Base-by-base conservation (phyloP, 1,140 invertebrate species). In the Drosophila ogumai region DNA sequence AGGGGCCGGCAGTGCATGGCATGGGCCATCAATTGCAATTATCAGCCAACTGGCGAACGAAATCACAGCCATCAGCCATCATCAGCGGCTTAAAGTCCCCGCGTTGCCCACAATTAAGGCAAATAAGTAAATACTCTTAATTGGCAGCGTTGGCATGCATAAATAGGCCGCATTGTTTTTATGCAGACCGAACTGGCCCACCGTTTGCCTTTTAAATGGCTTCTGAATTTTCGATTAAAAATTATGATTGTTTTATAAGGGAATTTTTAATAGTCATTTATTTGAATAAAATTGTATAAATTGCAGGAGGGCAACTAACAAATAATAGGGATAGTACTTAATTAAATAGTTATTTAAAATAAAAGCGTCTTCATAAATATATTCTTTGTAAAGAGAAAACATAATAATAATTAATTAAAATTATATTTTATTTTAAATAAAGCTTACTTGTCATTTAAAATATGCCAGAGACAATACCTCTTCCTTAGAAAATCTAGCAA, bases 101-200 rank as follows among this genome's bases (percentile, higher is more conserved):
- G 34, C 67, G 50, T 73, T 86, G 73, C 64, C 66, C 80, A 76
- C 79, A 88, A 86, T 79, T 82, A 72, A 82, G 63, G 40, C 66
- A 72, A 69, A 73, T 68, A 31, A 49, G 52, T 50, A 72, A 72
- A 72, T 59, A 41, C 31, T n/a, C 31, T 59, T 72, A 72, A 72
- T 72, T 72, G 69, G 43, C 52, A 12, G n/a, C 54, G 31, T 49
- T 72, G 66, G 65, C 54, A 47, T 72, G 68, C 68, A 72, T 57
- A 34, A 40, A 72, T 57, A 19, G 44, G 65, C 43, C 36, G 41
- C n/a, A 38, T 61, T 43, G 64, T 63, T 47, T 31, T 47, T 22
- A n/a, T 47, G 38, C 36, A 57, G 15, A 10, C 15, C 2, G 34
- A 28, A 15, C 10, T 43, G 15, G 9, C 36, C 10, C 9, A 15